Base-by-base conservation (phyloP, 37 sponge, comb jelly and placozoan genomes). In the Mnemiopsis leidyi region DNA sequence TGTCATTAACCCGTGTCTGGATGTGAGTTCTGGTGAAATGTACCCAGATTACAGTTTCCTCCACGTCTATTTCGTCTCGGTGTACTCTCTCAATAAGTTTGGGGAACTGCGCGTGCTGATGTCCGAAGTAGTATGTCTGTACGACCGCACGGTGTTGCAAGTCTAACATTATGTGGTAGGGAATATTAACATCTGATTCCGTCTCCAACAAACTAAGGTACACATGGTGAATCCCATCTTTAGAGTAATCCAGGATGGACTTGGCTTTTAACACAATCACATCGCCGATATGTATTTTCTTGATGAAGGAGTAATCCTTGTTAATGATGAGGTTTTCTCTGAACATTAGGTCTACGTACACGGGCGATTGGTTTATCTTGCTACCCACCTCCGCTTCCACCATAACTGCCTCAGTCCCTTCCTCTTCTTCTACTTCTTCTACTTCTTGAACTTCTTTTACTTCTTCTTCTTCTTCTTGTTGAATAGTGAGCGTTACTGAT, bases 101-200 rank as follows among this genome's bases (percentile, higher is more conserved):
- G 1, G 79, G 79, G 36, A 77, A 77, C 9, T 77, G 79, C 5
- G 79, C 79, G 32, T 34, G 32, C 0, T 16, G 1, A 20, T 77
- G 79, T 16, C 79, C 79, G 35, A 77, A 77, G 32, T 33, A 77
- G 79, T 77, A 77, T 2, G 79, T 77, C 36, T 77, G 79, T 16
- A 32, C 30, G 61, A 48, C 13, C 61, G 61, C 61, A 18, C 13
- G 61, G 61, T 48, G 61, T 18, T 48, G 5, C 13, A 18, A 13
- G 13, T 48, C 61, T 48, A 48, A 18, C 61, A 13, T 13, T 5
- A 48, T 48, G 13, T 48, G 61, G 61, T 48, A 48, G 61, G 61
- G 61, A 48, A 48, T 48, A 13, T 48, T 48, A 13, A 48, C 61
- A 13, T 48, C 61, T 48, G 61, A 48, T 48, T 5, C 61, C 61